Percentiles rank a stretch among this genome's conserved stretches.
Evolutionary conservation across 2,113 vertebrate species (phyloP).

Genomic region (Phycodurus eques): DNA sequence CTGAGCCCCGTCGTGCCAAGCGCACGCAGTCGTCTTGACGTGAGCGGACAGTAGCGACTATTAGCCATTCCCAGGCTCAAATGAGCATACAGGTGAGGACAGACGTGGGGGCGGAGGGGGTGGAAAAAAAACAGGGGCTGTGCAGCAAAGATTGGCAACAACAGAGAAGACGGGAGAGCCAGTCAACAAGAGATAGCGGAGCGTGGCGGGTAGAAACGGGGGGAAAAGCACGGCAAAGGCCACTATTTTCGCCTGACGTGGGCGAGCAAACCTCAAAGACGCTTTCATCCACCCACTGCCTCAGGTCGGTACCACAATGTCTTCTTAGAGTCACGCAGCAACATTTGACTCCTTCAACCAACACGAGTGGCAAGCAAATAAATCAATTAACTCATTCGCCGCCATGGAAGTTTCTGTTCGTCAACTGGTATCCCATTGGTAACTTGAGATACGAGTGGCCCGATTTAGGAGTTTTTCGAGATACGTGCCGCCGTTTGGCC

Average conservation of each 20-base stretch:
- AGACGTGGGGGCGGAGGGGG: constrained; percentile 26
- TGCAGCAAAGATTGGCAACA: constrained; percentile 54
- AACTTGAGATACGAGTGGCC: too few relatives aligned
- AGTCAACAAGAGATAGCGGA: constrained; percentile 45
- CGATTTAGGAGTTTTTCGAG: too few relatives aligned
- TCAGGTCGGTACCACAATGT: constrained; percentile 1
- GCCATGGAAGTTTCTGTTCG: too few relatives aligned
- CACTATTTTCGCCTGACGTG: constrained; percentile 33
- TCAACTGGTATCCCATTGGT: too few relatives aligned
- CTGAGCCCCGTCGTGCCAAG: constrained; percentile 47
- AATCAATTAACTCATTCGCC: constrained; percentile 16
- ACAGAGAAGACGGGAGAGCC: constrained; percentile 43
- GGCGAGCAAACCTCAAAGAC: constrained; percentile 53
- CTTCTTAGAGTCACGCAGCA: constrained; percentile 8
- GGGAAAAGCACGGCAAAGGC: constrained; percentile 43
- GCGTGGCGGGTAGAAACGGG: constrained; percentile 45
- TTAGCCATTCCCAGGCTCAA: not conserved
- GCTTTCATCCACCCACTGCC: constrained; percentile 59
- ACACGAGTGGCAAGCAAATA: constrained; percentile 43
- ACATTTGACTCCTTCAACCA: not conserved
- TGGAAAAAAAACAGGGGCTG: constrained; percentile 33
- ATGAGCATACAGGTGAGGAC: constrained; percentile 29
- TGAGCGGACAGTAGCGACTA: constrained; percentile 9
- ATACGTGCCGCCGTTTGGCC: too few relatives aligned
- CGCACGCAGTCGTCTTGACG: constrained; percentile 25